Base-by-base conservation (phyloP, 64 coral and sea anemone genomes). In the Anthopleura sola region DNA sequence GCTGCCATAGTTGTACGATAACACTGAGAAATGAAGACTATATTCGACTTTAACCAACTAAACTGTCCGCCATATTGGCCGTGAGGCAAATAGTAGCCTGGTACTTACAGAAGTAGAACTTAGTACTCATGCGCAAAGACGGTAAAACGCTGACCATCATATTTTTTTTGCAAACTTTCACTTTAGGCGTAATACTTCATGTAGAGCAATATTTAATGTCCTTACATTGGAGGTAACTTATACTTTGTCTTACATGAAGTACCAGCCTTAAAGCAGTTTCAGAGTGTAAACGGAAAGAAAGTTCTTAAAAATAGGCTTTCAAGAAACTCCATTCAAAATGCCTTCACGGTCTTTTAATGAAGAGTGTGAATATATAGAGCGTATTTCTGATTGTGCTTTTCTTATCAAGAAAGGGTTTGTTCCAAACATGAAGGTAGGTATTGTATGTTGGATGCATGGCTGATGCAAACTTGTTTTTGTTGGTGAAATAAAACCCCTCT, bases 331-430 rank as follows among this genome's bases (percentile, higher is more conserved):
- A 4, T 56, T 78, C 16, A 78, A 54, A 37, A 75, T 78, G 75
- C 75, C 48, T n/a, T 64, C 80, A 36, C 83, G 89, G 29, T 85
- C 83, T 58, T 96, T 77, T 36, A 91, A 92, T 19, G 90, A 96
- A 78, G 94, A 96, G 39, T 90, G 94, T 66, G 88, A 82, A 13
- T 96, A 82, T 48, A 49, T 96, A 32, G 83, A 96, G 55, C 94
- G 94, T 4, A 24, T 92, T 44, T 81, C 90, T 46, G 76, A 89
- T 18, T 86, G 24, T 81, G 58, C 94, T 0, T 95, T 89, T 75
- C 87, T 86, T 69, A 95, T 95, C 21, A 92, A 92, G 87, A 95
- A 95, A 62, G 94, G 90, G 10, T 95, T 95, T 83, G 94, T 95
- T 28, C 90, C 90, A 68, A 95, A 95, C 20, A 95, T 95, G 94